Conservation (phyloP, 2,113 vertebrate genomes). For the Thinocorus orbignyianus region DNA sequence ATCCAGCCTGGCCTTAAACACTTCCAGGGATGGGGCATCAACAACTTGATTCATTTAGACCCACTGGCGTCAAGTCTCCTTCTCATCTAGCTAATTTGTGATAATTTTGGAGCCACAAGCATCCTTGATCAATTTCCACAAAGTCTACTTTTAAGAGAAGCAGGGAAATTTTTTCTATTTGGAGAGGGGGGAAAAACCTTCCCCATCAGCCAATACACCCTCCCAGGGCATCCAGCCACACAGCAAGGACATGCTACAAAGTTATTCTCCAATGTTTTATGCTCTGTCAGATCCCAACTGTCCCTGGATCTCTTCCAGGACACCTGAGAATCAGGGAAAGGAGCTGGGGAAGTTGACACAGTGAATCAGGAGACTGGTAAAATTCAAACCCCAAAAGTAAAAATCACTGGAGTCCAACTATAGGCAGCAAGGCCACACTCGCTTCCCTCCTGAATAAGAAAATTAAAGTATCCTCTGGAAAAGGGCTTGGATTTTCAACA, state of each 20-base stretch:
- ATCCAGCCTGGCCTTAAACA: too few relatives aligned
- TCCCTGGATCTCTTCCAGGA: background rate
- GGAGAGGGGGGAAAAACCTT: too few relatives aligned
- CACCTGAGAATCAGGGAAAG: background rate
- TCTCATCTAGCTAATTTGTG: background rate
- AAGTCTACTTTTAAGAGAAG: background rate
- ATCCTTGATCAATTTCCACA: background rate
- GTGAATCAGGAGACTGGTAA: background rate
- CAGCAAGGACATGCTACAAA: background rate
- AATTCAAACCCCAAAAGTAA: background rate
- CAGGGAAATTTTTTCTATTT: background rate
- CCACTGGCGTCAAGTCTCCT: background rate
- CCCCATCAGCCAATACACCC: background rate
- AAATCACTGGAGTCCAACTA: fast-evolving
- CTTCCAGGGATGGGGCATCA: too few relatives aligned
- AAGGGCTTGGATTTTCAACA: background rate
- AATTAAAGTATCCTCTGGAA: background rate
- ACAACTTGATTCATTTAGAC: background rate
- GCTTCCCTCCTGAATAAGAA: background rate
- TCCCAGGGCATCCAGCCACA: background rate
- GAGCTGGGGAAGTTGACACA: fast-evolving
- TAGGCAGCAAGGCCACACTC: background rate
- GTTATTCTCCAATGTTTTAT: background rate
- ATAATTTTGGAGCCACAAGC: background rate
- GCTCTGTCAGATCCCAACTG: background rate